phyloP scores from a whole-genome alignment of 1,140 invertebrate genomes.

The Lethocerus indicus region DNA sequence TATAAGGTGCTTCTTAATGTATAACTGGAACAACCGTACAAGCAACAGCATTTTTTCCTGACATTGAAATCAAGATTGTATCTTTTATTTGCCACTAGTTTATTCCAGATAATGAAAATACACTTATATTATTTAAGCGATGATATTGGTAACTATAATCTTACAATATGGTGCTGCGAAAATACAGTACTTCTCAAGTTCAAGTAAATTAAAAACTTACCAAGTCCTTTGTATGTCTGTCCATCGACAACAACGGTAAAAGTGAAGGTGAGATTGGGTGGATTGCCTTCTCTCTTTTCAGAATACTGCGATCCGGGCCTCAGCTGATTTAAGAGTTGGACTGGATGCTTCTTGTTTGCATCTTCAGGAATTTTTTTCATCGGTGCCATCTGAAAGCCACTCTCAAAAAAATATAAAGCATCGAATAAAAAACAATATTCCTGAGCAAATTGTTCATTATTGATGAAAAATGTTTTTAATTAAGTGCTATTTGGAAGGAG shows the following conservation, averaged over 20 bases:
- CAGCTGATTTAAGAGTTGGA: constrained; percentile 54
- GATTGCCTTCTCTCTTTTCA: constrained; percentile 37
- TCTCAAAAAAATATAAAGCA: no score
- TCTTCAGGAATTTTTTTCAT: constrained; percentile 25
- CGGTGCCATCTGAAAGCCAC: no score
- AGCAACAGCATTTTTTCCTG: no score
- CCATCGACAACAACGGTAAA: constrained; percentile 33
- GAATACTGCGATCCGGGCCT: constrained; percentile 41
- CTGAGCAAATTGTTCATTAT: no score
- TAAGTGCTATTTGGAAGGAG: no score
- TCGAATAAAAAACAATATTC: no score
- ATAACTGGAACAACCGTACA: no score
- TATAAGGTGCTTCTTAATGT: no score
- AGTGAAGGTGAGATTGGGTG: constrained; percentile 37
- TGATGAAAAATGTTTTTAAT: no score
- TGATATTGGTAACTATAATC: background rate
- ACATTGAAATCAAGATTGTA: no score
- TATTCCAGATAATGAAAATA: background rate
- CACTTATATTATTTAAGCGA: background rate
- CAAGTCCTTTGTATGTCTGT: constrained; percentile 29
- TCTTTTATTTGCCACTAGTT: no score
- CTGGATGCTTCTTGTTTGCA: constrained; percentile 44
- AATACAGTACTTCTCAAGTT: background rate
- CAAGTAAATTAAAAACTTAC: no score
- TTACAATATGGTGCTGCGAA: background rate